Evolutionary conservation across 2,797 vertebrate species (phyloP), one percentile per base, ranked within the genome.

Genomic region (Spea hammondii): DNA sequence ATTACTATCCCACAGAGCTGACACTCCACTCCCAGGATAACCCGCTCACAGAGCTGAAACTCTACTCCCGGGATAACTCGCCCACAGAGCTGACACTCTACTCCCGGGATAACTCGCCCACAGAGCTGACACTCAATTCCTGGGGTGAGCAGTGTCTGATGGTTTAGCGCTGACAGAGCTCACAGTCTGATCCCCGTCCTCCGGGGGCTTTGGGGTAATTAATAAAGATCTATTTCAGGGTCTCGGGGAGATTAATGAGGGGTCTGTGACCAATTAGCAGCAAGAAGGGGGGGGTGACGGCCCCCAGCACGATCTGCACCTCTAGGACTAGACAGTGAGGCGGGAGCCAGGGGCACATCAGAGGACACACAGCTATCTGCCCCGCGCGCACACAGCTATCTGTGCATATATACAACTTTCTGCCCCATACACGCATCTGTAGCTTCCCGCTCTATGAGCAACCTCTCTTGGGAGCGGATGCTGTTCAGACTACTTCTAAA

Each of bases 181-280:
- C 7, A 46, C n/a, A 62, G 32, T 62, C 59, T 62, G 59, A 32
- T 32, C 13, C 13, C 11, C 46, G 6, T 67, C 8, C 8, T 12
- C 45, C 48, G 12, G 45, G 65, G 65, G 32, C 59, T 14, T 67
- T 10, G 65, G 32, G 11, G 13, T 46, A 62, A 62, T 12, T 32
- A 65, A 46, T 46, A 32, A 45, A 67, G 11, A 32, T 32, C 32
- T 32, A 32, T 32, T 32, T 32, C 32, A 32, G 32, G 32, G 2
- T 32, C 32, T 32, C 32, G 5, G 13, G 32, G 48, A 67, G 65
- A 67, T 67, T 47, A 48, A 67, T 67, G 65, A 45, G 65, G 46
- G 44, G 13, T 67, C 65, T 67, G 65, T 67, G 65, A 67, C 65
- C 65, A 67, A 67, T 67, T 67, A 67, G 65, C 8, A 67, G 65